phyloP scores from a whole-genome alignment of 2,888 invertebrate species.

The Drosophila percnosoma region DNA sequence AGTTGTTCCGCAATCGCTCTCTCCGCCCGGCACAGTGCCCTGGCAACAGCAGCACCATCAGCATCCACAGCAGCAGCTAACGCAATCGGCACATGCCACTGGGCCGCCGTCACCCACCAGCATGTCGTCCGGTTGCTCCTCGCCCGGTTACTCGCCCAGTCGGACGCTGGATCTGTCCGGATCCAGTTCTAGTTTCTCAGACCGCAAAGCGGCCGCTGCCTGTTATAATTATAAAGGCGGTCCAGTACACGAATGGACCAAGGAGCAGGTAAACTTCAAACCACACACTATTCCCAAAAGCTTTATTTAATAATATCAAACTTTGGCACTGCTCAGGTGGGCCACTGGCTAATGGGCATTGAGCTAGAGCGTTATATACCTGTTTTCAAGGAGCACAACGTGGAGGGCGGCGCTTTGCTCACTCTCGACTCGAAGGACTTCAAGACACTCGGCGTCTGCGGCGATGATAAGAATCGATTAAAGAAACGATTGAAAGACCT shows the following conservation, averaged over 20 bases:
- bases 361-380: slow-evolving; percentile 95
- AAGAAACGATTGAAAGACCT: slow-evolving; percentile 95
- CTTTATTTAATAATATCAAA: not conserved
- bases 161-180: slow-evolving; percentile 86
- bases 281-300: not conserved
- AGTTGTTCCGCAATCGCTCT: slow-evolving; percentile 88
- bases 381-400: slow-evolving; percentile 94
- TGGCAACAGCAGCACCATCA: slow-evolving; percentile 86
- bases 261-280: slow-evolving; percentile 87
- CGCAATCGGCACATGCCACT: slow-evolving; percentile 84
- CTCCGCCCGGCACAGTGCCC: slow-evolving; percentile 88
- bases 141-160: slow-evolving; percentile 86
- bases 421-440: slow-evolving; percentile 96
- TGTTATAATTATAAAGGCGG: slow-evolving; percentile 88
- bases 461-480: slow-evolving; percentile 92
- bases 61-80: slow-evolving; percentile 82
- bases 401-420: slow-evolving; percentile 93
- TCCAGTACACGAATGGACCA: slow-evolving; percentile 91
- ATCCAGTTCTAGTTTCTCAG: slow-evolving; percentile 88
- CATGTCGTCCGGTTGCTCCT: slow-evolving; percentile 87
- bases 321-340: slow-evolving; percentile 87
- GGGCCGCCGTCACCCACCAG: slow-evolving; percentile 88
- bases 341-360: slow-evolving; percentile 94
- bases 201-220: slow-evolving; percentile 86
- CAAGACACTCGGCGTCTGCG: slow-evolving; percentile 92